Base-by-base conservation (phyloP, 2,797 vertebrate genomes). In the Tarsius wallacei region DNA sequence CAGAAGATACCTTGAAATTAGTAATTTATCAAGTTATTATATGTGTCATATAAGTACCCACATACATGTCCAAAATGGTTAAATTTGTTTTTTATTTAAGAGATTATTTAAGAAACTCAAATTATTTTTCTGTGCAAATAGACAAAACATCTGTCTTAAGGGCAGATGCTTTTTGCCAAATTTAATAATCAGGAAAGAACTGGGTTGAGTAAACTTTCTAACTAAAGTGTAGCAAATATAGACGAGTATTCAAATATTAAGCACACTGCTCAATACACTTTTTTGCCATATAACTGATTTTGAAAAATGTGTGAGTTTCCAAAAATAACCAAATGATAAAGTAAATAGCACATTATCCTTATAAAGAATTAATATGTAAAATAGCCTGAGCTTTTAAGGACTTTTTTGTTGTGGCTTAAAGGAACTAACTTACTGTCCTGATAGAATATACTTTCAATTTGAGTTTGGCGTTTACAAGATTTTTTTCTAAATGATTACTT, bases 241-340 rank as follows among this genome's bases (percentile, higher is more conserved):
- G n/a, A 13, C 91, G 84, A 83, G 47, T 81, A 91, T 12, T 33
- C 24, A 87, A 74, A 89, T 33, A 11, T 63, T 87, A 81, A 63
- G 15, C 70, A 1, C 24, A 74, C 0, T 0, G 33, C 17, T 59
- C 11, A 26, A 61, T 66, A 83, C 63, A 22, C 21, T 42, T 47
- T 90, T 92, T 93, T 96, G 55, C 55, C 66, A 91, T 19, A 51
- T 85, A 77, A 26, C 7, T 42, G n/a, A 90, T 78, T 94, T 90
- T 57, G 36, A 85, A 95, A 95, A 95, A 53, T n/a, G 1, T 17
- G 70, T 57, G 9, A 26, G 5, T 59, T 90, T 71, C 36, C 33
- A n/a, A 86, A 80, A 77, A n/a, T 42, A 63, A 78, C 10, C 59
- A 94, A 90, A 81, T 78, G 80, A 85, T 61, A 49, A 90, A 57